Evolutionary conservation across 2,797 vertebrate species (phyloP).

Genomic region (Pogonophryne albipinna): DNA sequence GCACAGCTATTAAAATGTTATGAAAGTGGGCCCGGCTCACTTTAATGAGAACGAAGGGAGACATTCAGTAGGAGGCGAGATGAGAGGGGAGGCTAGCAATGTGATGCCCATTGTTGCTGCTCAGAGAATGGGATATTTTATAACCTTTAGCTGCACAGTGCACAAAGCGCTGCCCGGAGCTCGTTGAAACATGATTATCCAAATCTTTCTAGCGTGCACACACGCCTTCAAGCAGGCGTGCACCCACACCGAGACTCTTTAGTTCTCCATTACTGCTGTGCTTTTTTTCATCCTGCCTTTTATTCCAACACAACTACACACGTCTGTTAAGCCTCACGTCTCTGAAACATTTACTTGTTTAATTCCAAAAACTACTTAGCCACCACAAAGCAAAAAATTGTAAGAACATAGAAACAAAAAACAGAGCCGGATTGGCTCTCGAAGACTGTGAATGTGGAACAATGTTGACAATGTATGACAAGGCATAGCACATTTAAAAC

Average conservation of each 20-base stretch:
- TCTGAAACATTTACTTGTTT: not conserved
- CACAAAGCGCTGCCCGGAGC: slow-evolving; percentile 52
- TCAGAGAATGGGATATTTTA: slow-evolving; percentile 61
- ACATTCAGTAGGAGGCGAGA: slow-evolving; percentile 15
- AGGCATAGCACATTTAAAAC: slow-evolving; percentile 27
- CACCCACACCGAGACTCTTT: not conserved
- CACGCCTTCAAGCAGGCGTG: not conserved
- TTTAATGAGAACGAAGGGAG: slow-evolving; percentile 62
- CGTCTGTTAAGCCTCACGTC: not conserved
- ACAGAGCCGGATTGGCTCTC: not conserved
- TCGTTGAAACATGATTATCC: slow-evolving; percentile 67
- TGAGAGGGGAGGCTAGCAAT: slow-evolving; percentile 22
- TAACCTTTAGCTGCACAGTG: slow-evolving; percentile 51
- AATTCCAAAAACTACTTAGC: slow-evolving; percentile 14
- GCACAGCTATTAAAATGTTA: slow-evolving; percentile 59
- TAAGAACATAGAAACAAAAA: slow-evolving; percentile 8
- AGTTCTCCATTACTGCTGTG: not conserved
- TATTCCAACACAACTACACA: slow-evolving; percentile 11
- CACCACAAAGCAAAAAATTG: slow-evolving; percentile 24
- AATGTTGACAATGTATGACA: slow-evolving; percentile 24
- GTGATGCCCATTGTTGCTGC: slow-evolving; percentile 53
- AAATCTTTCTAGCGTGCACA: slow-evolving; percentile 35
- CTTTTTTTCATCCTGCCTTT: slow-evolving; percentile 5
- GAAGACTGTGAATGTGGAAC: slow-evolving; percentile 16
- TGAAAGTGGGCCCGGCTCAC: slow-evolving; percentile 52